Base-by-base conservation (phyloP, 2,797 vertebrate species). In the Tapera naevia region DNA sequence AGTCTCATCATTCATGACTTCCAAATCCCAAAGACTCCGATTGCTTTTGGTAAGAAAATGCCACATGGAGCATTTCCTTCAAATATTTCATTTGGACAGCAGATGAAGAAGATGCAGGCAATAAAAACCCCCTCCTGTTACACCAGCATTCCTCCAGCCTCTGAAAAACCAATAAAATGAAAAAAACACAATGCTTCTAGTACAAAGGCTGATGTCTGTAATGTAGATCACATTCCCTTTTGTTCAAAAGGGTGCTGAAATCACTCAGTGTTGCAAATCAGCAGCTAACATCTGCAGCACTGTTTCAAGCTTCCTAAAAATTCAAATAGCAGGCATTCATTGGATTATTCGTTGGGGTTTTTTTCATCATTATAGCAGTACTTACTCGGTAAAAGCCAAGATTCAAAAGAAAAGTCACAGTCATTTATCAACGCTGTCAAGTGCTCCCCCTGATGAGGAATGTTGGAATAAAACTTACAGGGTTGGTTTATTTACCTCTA, bases 151-250 rank as follows among this genome's bases (percentile, higher is more conserved):
- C 17, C 25, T n/a, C 32, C 72, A 74, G 11, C 69, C 25, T 70
- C 53, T 61, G 46, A 87, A 91, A n/a, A 89, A 65, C 6, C 4
- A 66, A 65, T 13, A 15, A 16, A 32, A 53, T 30, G 0, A 65
- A 65, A 64, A 11, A n/a, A 17, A 53, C 22, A 37, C 27, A 66
- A 45, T 13, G 39, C 19, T 81, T 60, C 32, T 23, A 56, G 33
- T 12, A 22, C 30, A 41, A 45, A 61, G 32, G 5, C 4, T 14
- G 6, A 53, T 33, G 5, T 16, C n/a, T n/a, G 39, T 10, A 70
- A 54, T 0, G 1, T 0, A 46, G 18, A 17, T 10, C 0, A 39
- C 35, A 33, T 62, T 62, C n/a, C 7, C 6, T 58, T 62, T 37
- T 23, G 5, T n/a, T 89, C 33, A 18, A 94, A 56, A 8, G 5